Evolutionary conservation across 1,140 invertebrate species (phyloP).

Genomic region (Atopsyche davidsoni): DNA sequence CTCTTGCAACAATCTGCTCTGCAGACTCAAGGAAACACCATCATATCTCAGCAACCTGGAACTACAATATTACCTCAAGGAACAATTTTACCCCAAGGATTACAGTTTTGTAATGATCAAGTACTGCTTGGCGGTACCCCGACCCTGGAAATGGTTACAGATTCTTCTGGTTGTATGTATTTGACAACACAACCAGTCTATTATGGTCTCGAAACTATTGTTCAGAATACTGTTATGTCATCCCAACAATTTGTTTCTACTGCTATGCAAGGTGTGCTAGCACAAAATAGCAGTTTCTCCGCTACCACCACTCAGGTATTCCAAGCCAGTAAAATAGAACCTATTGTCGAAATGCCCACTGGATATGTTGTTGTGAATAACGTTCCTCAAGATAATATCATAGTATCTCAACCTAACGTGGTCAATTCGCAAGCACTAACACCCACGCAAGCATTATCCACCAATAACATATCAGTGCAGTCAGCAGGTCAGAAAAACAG

Average conservation of each 20-base stretch:
- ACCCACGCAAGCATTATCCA: conserved; percentile 35
- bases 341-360: conserved; percentile 64
- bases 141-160: conserved; percentile 62
- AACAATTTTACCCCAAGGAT: conserved; percentile 57
- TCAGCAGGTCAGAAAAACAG: conserved; percentile 40
- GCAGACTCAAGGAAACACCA: conserved; percentile 42
- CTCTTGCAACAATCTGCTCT: conserved; percentile 43
- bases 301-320: conserved; percentile 76
- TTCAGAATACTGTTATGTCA: conserved; percentile 79
- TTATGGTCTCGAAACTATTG: conserved; percentile 75
- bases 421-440: conserved; percentile 38
- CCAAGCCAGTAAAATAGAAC: conserved; percentile 75
- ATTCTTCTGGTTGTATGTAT: conserved; percentile 62
- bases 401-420: conserved; percentile 35
- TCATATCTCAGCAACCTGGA: conserved; percentile 41
- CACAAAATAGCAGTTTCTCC: conserved; percentile 70
- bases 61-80: conserved; percentile 53
- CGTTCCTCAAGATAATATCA: conserved; percentile 40
- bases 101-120: conserved; percentile 56
- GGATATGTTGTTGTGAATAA: conserved; percentile 67
- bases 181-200: conserved; percentile 65
- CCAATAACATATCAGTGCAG: conserved; percentile 28
- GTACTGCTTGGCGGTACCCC: conserved; percentile 59
- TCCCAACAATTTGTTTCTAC: conserved; percentile 75
- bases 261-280: conserved; percentile 67